Conservation (phyloP, 1,140 invertebrate species). For the Drosophila nigrodunni region DNA sequence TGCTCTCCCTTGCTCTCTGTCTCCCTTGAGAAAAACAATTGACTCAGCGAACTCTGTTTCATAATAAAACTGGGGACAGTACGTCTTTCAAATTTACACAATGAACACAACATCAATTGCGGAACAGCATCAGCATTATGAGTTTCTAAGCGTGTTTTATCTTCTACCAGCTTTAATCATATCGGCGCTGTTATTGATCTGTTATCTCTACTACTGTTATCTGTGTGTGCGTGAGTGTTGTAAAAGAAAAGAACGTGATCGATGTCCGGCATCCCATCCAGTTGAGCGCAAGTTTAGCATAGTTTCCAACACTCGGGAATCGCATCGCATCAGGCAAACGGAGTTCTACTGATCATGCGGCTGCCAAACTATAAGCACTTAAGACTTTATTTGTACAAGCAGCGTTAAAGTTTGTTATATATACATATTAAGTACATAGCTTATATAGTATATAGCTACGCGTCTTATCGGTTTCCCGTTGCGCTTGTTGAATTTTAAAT, state of each 20-base stretch:
- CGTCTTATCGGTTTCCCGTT: not conserved
- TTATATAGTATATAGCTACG: too few species aligned
- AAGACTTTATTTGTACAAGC: not conserved
- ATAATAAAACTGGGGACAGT: not conserved
- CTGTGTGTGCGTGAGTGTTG: constrained; percentile 22
- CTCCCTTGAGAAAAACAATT: not conserved
- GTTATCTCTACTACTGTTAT: constrained; percentile 27
- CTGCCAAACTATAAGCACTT: too few species aligned
- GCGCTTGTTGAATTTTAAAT: not conserved
- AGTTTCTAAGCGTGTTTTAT: constrained; percentile 4
- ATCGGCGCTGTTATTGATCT: constrained; percentile 13
- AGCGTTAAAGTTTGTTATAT: not conserved
- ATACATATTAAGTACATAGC: not conserved
- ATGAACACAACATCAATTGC: constrained; percentile 19
- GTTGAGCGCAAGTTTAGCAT: not conserved
- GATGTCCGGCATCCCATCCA: not conserved
- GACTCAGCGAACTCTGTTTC: constrained; percentile 3
- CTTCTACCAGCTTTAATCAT: constrained; percentile 16
- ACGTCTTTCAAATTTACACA: constrained; percentile 11
- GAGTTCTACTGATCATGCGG: not conserved
- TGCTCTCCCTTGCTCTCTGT: not conserved
- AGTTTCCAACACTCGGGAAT: not conserved
- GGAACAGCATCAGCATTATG: not conserved
- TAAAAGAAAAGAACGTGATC: not conserved
- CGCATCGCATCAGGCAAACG: not conserved